Evolutionary conservation across 2,113 vertebrate species (phyloP).

Genomic region (Trachemys scripta): DNA sequence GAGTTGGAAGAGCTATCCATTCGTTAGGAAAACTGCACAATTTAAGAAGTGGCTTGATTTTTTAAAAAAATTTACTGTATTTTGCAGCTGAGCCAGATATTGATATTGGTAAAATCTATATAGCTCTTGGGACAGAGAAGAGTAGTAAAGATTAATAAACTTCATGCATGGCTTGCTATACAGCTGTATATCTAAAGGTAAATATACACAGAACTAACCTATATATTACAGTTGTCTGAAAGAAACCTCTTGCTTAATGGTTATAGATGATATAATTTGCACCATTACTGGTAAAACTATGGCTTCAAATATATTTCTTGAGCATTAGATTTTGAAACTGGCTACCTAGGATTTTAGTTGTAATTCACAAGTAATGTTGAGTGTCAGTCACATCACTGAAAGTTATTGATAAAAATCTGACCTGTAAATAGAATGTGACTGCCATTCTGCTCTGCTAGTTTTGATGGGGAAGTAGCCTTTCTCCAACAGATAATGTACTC

Average conservation of each 20-base stretch:
- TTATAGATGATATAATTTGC: neutral
- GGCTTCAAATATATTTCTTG: constrained; percentile 5
- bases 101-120: constrained; percentile 9
- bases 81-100: neutral
- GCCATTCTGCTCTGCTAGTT: constrained; percentile 34
- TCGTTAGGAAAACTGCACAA: neutral
- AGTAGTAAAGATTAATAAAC: constrained; percentile 13
- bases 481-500: neutral
- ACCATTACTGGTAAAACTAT: neutral
- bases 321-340: constrained; percentile 31
- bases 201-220: neutral
- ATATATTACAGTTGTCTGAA: neutral
- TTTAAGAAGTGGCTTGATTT: neutral
- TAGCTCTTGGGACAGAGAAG: neutral
- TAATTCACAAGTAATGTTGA: constrained; percentile 2
- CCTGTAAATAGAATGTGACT: neutral
- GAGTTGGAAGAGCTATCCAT: neutral
- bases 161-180: constrained; percentile 7
- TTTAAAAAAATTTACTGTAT: neutral
- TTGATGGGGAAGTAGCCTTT: neutral
- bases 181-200: constrained; percentile 25
- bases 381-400: neutral
- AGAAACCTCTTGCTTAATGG: constrained; percentile 5
- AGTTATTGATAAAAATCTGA: constrained; percentile 31
- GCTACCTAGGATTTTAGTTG: constrained; percentile 15